A percentile compares a stretch with the other conserved stretches of the same genome.
These are phyloP conservation scores for Paratilapia polleni DNA, from an alignment of 2,113 vertebrate species.

Conservation along the genomic window DNA sequence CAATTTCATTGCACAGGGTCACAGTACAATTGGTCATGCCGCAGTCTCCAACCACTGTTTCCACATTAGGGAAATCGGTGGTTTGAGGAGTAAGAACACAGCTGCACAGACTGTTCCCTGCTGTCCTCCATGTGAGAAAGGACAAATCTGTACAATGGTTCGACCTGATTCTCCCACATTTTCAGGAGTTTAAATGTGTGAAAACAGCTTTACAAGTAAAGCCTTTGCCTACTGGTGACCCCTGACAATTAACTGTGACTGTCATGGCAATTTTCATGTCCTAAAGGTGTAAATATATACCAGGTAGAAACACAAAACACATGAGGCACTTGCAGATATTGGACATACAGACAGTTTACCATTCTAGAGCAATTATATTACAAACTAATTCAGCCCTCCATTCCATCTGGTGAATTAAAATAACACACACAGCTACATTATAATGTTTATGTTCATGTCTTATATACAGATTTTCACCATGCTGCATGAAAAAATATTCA, in stretches of 20 bases:
- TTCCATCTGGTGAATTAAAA: not conserved
- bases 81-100: not conserved
- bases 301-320: not conserved
- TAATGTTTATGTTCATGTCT: constrained; percentile 20
- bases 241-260: not conserved
- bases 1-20: not conserved
- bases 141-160: not conserved
- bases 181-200: constrained; percentile 3
- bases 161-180: not conserved
- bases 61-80: no score
- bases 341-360: not conserved
- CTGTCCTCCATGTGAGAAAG: not conserved
- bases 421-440: not conserved
- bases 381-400: not conserved
- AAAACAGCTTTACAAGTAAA: not conserved
- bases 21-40: not conserved
- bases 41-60: not conserved
- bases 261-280: constrained; percentile 9
- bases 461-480: constrained; percentile 31
- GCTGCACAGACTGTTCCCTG: not conserved
- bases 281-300: constrained; percentile 6
- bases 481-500: constrained; percentile 17
- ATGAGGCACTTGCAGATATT: not conserved
- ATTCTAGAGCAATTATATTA: not conserved
- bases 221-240: not conserved